phyloP scores from a whole-genome alignment of 2,113 vertebrate species.

The Limanda limanda region DNA sequence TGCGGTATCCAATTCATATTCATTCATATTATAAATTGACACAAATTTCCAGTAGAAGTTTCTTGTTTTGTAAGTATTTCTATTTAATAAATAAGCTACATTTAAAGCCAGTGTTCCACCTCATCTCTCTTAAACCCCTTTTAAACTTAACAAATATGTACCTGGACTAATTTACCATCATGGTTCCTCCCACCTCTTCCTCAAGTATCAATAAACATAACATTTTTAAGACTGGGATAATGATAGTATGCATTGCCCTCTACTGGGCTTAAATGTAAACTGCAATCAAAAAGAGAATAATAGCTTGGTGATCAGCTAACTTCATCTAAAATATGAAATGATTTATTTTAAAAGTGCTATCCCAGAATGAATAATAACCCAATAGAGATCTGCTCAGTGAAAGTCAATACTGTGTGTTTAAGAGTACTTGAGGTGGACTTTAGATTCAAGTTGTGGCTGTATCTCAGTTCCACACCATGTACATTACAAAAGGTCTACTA shows the following conservation, averaged over 20 bases:
- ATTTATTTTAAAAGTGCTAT: background rate
- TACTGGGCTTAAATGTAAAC: background rate
- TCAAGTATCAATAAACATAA: background rate
- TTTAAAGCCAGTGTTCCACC: too few species aligned
- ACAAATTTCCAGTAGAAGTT: too few species aligned
- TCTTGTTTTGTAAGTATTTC: too few species aligned
- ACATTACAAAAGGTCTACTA: background rate
- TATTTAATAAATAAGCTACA: too few species aligned
- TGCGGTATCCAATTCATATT: too few species aligned
- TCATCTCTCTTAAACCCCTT: too few species aligned
- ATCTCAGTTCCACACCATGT: too few species aligned
- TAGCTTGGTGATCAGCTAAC: background rate
- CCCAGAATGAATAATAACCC: background rate
- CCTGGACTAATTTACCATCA: background rate
- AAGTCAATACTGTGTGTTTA: background rate
- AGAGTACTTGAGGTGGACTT: background rate
- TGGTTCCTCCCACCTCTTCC: too few species aligned
- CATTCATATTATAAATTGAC: background rate
- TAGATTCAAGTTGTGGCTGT: background rate
- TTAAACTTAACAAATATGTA: background rate
- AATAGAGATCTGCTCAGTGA: background rate
- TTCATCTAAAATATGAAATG: background rate
- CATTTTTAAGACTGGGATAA: background rate
- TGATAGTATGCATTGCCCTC: background rate
- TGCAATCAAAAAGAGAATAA: background rate